Base-by-base conservation (phyloP, 2,888 invertebrate genomes). In the Heterodera filipjevi region DNA sequence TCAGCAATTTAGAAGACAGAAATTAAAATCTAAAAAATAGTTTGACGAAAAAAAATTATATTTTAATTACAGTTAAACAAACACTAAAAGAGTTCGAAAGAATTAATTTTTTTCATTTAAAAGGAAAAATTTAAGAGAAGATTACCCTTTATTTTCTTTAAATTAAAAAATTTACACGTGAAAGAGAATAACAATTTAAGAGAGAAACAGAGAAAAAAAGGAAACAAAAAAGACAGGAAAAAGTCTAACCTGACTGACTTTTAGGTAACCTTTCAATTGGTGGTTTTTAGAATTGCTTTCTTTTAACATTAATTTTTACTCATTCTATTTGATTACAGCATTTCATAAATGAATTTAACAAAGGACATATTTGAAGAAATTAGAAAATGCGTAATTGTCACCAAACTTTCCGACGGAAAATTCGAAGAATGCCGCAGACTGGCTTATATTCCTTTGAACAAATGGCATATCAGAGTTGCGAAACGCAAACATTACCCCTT, bases 401-500 rank as follows among this genome's bases (percentile, higher is more conserved):
- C 68, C 33, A 68, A 68, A 35, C 27, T 19, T 6, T 14, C 27
- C 16, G 68, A 68, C 33, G 68, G 68, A 19, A 33, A 19, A 16
- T 68, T 68, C 6, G 35, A 32, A 33, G 35, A 32, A 68, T 68
- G 68, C 33, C 19, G 32, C 33, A 68, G 35, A 16, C 12, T 68
- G 32, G 32, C 68, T 8, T 68, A 33, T 35, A 33, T 35, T 19
- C 68, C 68, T 22, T 8, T 68, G 22, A 68, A 68, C 27, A 68
- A 68, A 16, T 32, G 35, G 68, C 68, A 68, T 32, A 6, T 68
- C 19, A 30, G 0, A 6, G 16, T 33, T 32, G 68, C 35, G 14
- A 68, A 68, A 22, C 68, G 68, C 33, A 68, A 68, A 68, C 6
- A 68, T 35, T 68, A 68, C 27, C 68, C 68, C 35, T 68, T 68